A percentile compares a stretch with the other conserved stretches of the same genome.
phyloP scores from a whole-genome alignment of 37 sponge, comb jelly and placozoan species.

The Bolinopsis microptera region DNA sequence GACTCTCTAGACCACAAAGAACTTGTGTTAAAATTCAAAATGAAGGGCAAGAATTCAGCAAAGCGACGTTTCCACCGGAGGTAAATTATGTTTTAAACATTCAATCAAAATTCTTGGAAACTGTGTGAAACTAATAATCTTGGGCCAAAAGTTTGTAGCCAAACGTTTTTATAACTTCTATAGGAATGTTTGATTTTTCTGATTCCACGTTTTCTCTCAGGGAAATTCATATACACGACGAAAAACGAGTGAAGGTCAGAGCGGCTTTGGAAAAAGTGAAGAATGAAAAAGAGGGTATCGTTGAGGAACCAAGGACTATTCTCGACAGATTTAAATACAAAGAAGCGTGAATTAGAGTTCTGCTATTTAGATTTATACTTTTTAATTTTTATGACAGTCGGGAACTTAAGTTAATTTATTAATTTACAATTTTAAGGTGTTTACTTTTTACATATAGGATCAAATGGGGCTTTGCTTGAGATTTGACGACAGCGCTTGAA shows the following conservation, averaged over 20 bases:
- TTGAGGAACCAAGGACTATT: constrained; percentile 19
- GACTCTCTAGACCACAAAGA: constrained; percentile 15
- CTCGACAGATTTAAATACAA: constrained; percentile 50
- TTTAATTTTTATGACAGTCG: not conserved
- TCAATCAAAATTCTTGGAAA: too few species aligned
- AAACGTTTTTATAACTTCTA: too few species aligned
- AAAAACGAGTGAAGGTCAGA: not conserved
- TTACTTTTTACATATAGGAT: not conserved
- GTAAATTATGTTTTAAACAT: too few species aligned
- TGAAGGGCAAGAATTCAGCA: constrained; percentile 45
- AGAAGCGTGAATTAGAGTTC: constrained; percentile 16
- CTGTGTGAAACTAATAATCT: too few species aligned
- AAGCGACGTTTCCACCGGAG: constrained; percentile 37
- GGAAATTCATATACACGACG: constrained; percentile 55
- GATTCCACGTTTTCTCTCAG: too few species aligned
- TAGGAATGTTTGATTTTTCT: too few species aligned
- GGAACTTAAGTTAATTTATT: not conserved
- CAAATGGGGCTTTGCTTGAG: not conserved
- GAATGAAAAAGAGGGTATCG: not conserved
- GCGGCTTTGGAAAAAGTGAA: constrained; percentile 13
- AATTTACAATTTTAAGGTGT: not conserved
- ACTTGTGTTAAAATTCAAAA: constrained; percentile 48
- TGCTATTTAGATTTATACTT: not conserved
- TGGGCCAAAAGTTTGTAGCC: too few species aligned
- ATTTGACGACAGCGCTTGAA: not conserved